These are phyloP conservation scores for Rhodinocichla rosea DNA, from an alignment of 2,113 vertebrate genomes.

Conservation along the genomic window DNA sequence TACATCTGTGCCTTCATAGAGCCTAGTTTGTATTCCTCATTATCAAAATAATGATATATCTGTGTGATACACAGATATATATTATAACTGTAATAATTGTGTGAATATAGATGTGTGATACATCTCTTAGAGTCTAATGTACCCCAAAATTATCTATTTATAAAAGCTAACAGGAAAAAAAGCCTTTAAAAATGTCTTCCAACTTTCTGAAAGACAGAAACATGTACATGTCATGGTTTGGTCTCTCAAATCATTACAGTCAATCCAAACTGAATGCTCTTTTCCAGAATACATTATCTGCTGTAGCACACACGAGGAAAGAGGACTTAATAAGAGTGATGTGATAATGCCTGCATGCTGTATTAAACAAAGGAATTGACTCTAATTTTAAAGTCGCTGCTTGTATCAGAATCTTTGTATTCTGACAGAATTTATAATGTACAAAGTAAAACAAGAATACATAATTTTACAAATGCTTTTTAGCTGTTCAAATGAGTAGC, in stretches of 20 bases:
- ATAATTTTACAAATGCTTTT: background rate
- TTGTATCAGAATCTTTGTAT: background rate
- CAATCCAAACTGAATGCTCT: background rate
- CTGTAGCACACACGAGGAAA: background rate
- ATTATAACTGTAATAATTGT: background rate
- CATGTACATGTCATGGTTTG: background rate
- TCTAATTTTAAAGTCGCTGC: background rate
- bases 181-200: background rate
- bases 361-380: background rate
- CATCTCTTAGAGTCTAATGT: background rate
- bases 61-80: background rate
- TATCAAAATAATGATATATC: background rate
- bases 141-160: background rate
- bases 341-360: background rate
- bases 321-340: background rate
- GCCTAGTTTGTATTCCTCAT: background rate
- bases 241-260: background rate
- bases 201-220: background rate
- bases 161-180: background rate
- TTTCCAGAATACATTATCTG: background rate
- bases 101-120: background rate
- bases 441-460: background rate
- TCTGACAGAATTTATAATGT: background rate
- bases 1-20: background rate
- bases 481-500: background rate